These are phyloP conservation scores for Apostichopus japonicus DNA, from an alignment of 35 echinoderm and acorn worm species.

Conservation along the genomic window DNA sequence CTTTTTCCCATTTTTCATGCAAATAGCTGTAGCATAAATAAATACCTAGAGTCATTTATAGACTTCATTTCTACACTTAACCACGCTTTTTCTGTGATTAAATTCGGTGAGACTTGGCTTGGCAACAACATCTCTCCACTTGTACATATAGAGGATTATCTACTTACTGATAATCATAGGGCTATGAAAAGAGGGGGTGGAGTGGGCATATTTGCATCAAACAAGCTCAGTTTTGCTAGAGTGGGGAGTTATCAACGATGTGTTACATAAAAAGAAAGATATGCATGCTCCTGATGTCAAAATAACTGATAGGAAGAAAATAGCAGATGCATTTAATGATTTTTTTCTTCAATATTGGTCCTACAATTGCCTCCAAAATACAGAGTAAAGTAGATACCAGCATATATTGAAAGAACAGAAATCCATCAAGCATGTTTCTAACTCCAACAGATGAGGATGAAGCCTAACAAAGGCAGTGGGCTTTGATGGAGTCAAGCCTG, in stretches of 20 bases:
- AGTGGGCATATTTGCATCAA: no score
- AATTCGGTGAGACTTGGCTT: background rate
- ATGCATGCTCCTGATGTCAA: background rate
- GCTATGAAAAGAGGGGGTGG: conserved; percentile 1
- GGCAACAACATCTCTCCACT: background rate
- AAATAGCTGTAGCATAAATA: conserved; percentile 11
- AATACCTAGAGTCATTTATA: background rate
- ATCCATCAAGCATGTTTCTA: conserved; percentile 16
- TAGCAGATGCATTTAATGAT: background rate
- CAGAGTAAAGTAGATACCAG: background rate
- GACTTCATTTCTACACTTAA: background rate
- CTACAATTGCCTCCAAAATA: conserved; percentile 5
- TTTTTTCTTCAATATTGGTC: conserved; percentile 23
- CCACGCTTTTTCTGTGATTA: no score
- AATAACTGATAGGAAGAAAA: background rate
- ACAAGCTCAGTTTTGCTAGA: no score
- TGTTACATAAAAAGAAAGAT: conserved; percentile 11
- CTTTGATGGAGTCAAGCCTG: background rate
- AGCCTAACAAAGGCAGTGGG: background rate
- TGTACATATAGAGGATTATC: background rate
- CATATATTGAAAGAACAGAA: conserved; percentile 6
- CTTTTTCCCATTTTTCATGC: background rate
- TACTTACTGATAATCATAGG: conserved; percentile 14
- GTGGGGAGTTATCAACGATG: background rate
- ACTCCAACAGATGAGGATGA: background rate